Evolutionary conservation across 2,113 vertebrate genomes (phyloP).

Genomic region (Meles meles): DNA sequence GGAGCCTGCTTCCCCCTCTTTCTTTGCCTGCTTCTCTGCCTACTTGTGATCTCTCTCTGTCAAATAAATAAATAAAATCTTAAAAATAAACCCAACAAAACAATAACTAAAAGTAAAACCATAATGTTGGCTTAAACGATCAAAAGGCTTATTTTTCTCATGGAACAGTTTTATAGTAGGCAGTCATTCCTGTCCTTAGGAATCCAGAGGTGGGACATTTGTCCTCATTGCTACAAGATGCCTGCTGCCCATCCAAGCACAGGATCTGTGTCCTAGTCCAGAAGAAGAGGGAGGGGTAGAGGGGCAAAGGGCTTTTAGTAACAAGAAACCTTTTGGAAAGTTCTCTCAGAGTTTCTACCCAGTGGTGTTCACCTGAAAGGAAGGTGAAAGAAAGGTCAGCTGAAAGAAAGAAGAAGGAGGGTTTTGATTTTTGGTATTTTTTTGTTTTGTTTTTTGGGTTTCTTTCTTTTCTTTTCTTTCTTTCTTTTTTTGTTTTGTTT

Average conservation of each 20-base stretch:
- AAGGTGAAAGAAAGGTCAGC: not conserved
- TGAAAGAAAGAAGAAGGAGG: not conserved
- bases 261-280: not conserved
- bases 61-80: too few relatives aligned
- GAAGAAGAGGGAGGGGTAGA: not conserved
- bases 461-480: too few relatives aligned
- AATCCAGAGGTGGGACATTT: not conserved
- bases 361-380: not conserved
- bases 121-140: not conserved
- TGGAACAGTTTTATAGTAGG: not conserved
- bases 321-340: not conserved
- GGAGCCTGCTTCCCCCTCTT: too few relatives aligned
- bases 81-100: not conserved
- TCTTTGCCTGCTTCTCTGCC: too few relatives aligned
- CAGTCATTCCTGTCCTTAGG: not conserved
- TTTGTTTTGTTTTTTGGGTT: not conserved
- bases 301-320: not conserved
- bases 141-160: conserved; percentile 2
- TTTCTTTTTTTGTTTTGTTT: too few relatives aligned
- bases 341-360: not conserved
- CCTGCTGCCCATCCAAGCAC: not conserved
- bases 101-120: not conserved
- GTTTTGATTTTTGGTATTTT: too few relatives aligned
- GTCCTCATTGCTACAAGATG: not conserved
- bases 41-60: too few relatives aligned